These are phyloP conservation scores for Fregetta grallaria DNA, from an alignment of 2,113 vertebrate species.

Conservation along the genomic window DNA sequence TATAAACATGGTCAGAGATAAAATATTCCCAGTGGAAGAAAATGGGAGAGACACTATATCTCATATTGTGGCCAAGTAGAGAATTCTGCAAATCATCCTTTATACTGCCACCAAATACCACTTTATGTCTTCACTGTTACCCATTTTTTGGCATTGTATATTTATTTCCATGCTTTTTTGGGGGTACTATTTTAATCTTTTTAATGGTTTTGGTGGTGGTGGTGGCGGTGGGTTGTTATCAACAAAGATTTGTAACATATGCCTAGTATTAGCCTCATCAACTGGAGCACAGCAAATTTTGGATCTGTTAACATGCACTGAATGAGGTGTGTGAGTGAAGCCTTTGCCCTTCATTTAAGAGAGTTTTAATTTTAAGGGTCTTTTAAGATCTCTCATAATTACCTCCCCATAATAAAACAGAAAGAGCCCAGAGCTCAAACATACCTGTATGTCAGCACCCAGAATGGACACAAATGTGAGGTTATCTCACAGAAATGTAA, in stretches of 20 bases:
- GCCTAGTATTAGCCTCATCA: background rate
- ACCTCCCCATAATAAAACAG: background rate
- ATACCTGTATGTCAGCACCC: background rate
- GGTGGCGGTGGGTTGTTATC: background rate
- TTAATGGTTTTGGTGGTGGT: background rate
- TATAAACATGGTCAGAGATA: slow-evolving; percentile 30
- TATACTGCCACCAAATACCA: background rate
- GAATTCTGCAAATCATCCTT: slow-evolving; percentile 7
- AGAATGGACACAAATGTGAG: background rate
- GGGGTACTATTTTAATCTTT: background rate
- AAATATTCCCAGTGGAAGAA: slow-evolving; percentile 11
- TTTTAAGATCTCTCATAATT: background rate
- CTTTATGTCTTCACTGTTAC: background rate
- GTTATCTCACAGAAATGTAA: background rate
- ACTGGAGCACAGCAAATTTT: background rate
- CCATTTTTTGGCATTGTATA: background rate
- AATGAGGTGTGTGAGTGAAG: background rate
- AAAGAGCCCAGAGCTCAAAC: background rate
- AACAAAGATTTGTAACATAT: background rate
- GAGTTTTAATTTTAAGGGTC: background rate
- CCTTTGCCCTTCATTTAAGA: background rate
- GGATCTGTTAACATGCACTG: background rate
- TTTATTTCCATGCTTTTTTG: background rate
- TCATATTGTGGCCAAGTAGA: background rate
- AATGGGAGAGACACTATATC: background rate